These are phyloP conservation scores for Hippocampus comes DNA, from an alignment of 2,113 vertebrate genomes.

Conservation along the genomic window DNA sequence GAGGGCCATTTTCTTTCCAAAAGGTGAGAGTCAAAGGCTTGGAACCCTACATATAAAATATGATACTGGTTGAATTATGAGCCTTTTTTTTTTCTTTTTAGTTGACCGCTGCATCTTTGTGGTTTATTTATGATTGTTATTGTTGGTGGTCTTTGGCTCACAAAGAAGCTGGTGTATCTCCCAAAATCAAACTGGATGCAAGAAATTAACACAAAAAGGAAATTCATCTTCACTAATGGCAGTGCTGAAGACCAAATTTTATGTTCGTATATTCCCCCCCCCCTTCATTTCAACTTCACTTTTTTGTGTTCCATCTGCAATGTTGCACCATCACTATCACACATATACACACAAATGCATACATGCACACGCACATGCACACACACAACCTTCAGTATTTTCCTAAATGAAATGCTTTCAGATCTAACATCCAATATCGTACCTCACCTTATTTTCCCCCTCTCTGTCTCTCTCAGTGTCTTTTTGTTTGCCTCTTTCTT, in stretches of 20 bases:
- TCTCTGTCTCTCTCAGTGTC: not conserved
- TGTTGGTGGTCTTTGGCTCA: not conserved
- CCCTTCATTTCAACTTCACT: not conserved
- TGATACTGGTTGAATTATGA: not conserved
- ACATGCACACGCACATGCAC: not conserved
- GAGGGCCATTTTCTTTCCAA: not conserved
- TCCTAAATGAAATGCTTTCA: constrained; percentile 24
- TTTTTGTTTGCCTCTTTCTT: constrained; percentile 8
- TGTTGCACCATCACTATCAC: not conserved
- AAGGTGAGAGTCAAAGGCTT: not conserved
- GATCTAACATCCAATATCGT: constrained; percentile 42
- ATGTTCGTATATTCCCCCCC: not conserved
- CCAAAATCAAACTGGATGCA: not conserved
- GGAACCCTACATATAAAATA: not conserved
- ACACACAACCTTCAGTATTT: constrained; percentile 25
- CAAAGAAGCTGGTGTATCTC: not conserved
- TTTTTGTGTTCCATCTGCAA: not conserved
- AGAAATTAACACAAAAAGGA: constrained; percentile 2
- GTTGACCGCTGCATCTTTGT: not conserved
- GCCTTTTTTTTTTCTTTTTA: not conserved
- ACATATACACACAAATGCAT: not conserved
- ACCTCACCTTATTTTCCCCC: constrained; percentile 9
- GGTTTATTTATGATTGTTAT: not conserved
- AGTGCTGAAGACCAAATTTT: not conserved
- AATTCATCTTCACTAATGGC: not conserved